Percentiles rank a stretch among this genome's conserved stretches.
These are phyloP conservation scores for Cinara cedri DNA, from an alignment of 2,888 invertebrate species.

Conservation along the genomic window DNA sequence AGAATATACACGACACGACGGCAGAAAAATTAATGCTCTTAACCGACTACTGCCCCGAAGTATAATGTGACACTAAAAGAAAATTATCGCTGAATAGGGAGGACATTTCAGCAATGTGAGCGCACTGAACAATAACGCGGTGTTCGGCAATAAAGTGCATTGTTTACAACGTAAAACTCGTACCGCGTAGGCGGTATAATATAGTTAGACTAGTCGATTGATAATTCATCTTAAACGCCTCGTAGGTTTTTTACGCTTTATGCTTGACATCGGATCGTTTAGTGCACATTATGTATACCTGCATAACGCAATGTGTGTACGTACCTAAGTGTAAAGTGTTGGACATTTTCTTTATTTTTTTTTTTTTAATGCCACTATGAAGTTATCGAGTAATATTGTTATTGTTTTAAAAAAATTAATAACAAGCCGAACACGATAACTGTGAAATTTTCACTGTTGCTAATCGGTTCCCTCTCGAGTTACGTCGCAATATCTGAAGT, in stretches of 20 bases:
- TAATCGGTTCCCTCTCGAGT: no score
- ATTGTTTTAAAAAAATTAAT: no score
- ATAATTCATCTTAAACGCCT: slow-evolving; percentile 17
- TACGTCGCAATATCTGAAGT: no score
- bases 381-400: no score
- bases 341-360: no score
- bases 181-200: neutral
- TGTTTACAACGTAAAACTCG: neutral
- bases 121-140: neutral
- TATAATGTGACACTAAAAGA: slow-evolving; percentile 33
- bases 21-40: slow-evolving; percentile 30
- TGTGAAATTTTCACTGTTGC: no score
- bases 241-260: neutral
- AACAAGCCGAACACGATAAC: no score
- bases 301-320: no score
- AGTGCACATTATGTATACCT: no score
- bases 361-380: no score
- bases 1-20: neutral
- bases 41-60: slow-evolving; percentile 25
- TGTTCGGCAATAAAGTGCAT: slow-evolving; percentile 7
- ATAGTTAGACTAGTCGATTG: slow-evolving; percentile 18
- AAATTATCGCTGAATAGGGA: slow-evolving; percentile 47
- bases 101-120: slow-evolving; percentile 9
- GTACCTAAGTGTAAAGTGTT: no score
- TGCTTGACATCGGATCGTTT: neutral